Conservation (phyloP, 2,888 invertebrate genomes). For the Melanophora roralis region DNA sequence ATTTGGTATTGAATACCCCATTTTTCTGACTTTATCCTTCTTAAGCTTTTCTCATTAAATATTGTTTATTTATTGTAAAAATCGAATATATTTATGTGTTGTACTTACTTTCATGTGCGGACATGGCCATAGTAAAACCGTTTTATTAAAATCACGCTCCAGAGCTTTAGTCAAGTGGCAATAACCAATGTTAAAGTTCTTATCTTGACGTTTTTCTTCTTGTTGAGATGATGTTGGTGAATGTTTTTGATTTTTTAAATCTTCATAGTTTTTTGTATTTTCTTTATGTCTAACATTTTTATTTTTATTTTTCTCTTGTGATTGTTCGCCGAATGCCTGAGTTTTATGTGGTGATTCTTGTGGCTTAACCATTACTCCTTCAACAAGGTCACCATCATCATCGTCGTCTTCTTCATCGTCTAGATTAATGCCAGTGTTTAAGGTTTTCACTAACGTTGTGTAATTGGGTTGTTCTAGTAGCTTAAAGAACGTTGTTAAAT, state of each 20-base stretch:
- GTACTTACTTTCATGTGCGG: slow-evolving; percentile 76
- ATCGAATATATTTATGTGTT: neutral
- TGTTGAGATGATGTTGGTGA: slow-evolving; percentile 2
- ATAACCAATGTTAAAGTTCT: slow-evolving; percentile 67
- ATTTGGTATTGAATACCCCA: neutral
- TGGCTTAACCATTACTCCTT: slow-evolving; percentile 60
- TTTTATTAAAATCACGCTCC: slow-evolving; percentile 75
- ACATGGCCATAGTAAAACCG: slow-evolving; percentile 76
- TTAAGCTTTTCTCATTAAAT: too few relatives aligned
- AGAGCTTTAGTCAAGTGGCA: slow-evolving; percentile 75
- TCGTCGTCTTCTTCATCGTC: slow-evolving; percentile 63
- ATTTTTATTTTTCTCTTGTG: slow-evolving; percentile 2
- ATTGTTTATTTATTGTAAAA: too few relatives aligned
- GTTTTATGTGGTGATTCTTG: slow-evolving; percentile 36
- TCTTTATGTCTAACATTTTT: slow-evolving; percentile 13
- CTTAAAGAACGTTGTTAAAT: slow-evolving; percentile 76
- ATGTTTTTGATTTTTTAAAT: slow-evolving; percentile 37
- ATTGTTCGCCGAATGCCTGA: slow-evolving; percentile 3
- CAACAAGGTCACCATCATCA: slow-evolving; percentile 65
- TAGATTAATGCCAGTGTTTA: slow-evolving; percentile 73
- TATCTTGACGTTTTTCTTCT: slow-evolving; percentile 22
- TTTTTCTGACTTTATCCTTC: too few relatives aligned
- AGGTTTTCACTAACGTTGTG: slow-evolving; percentile 75
- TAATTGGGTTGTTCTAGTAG: slow-evolving; percentile 75
- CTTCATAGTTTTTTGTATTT: slow-evolving; percentile 43